Conservation (phyloP, 2,113 vertebrate species). For the Corydoras sp. region DNA sequence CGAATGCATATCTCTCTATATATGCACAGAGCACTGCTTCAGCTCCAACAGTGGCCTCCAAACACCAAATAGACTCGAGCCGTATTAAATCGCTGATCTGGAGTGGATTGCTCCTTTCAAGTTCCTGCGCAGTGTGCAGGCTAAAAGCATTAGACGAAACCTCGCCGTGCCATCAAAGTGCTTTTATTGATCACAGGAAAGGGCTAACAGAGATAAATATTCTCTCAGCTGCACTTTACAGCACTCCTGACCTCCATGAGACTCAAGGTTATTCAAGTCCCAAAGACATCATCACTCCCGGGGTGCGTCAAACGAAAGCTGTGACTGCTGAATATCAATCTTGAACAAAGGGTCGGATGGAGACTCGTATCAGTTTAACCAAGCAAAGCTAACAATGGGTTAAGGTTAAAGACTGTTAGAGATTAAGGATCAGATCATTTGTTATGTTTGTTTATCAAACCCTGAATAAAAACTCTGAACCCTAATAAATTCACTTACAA, state of each 20-base stretch:
- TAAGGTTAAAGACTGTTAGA: too few species aligned
- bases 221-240: neutral
- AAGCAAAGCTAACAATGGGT: too few species aligned
- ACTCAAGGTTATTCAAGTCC: conserved; percentile 16
- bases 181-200: conserved; percentile 23
- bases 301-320: neutral
- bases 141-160: conserved; percentile 7
- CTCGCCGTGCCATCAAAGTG: conserved; percentile 10
- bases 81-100: neutral
- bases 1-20: too few species aligned
- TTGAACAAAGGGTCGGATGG: neutral
- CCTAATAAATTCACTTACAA: too few species aligned
- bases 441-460: too few species aligned
- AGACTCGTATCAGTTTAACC: neutral
- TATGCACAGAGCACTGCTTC: too few species aligned
- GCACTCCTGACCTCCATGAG: conserved; percentile 8
- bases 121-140: neutral
- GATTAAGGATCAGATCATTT: too few species aligned
- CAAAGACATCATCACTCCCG: neutral
- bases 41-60: too few species aligned
- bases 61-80: too few species aligned
- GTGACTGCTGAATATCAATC: conserved; percentile 6
- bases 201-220: conserved; percentile 2
- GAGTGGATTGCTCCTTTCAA: conserved; percentile 6
- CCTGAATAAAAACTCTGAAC: too few species aligned